Base-by-base conservation (phyloP, 2,888 invertebrate genomes). In the Tortrix viridana region DNA sequence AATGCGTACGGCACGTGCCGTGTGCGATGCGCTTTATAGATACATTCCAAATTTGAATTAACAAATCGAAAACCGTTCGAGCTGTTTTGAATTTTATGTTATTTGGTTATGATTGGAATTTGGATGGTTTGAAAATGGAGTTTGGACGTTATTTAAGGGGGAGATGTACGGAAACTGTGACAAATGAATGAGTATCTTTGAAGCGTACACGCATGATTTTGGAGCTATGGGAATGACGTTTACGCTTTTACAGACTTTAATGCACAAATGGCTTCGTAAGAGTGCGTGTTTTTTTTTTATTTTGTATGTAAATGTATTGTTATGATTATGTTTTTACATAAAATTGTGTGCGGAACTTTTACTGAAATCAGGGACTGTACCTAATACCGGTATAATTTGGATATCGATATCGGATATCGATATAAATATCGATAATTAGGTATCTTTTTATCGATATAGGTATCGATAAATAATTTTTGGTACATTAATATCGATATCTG, bases 161-260 rank as follows among this genome's bases (percentile, higher is more conserved):
- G 3, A 23, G 53, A 48, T 53, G 59, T 54, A 66, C 74, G 79
- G 76, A 80, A 84, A 82, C 84, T 85, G 84, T 85, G 85, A 86
- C 85, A 84, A 86, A 86, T 86, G 83, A 82, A 81, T 82, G 82
- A 81, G 83, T 84, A 80, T 78, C 80, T 82, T 81, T 80, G 81
- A 77, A 72, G 76, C 81, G 82, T 80, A 67, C 67, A 67, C 67
- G 66, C 41, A 44, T 59, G 61, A 62, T 62, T 65, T 65, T 54
- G 57, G 58, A 62, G 57, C 52, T 53, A 63, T 63, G 63, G 52
- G 58, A 53, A 63, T 63, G 63, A 63, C 63, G 63, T 63, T 63
- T 58, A 63, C 58, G 63, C 63, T 63, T 63, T 58, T 32, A 19
- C 48, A 43, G 47, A 22, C 63, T 58, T 63, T 43, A 53, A 52